Base-by-base conservation (phyloP, 2,797 vertebrate species). In the Pagetopsis macropterus region DNA sequence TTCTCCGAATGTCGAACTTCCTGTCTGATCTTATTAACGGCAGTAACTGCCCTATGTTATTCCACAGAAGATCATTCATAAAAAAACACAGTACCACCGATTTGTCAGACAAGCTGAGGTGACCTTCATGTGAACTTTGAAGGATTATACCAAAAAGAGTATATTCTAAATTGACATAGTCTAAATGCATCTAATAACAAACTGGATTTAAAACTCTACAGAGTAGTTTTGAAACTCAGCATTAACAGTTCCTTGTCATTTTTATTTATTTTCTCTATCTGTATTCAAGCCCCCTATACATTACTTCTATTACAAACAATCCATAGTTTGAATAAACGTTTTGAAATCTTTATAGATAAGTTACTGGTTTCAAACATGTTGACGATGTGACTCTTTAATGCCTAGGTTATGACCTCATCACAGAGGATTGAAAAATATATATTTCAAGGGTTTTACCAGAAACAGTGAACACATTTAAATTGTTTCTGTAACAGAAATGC, bases 1-100 rank as follows among this genome's bases (percentile, higher is more conserved):
- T 23, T 61, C 45, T 21, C 14, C 0, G 3, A 33, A 33, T 23
- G 33, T 72, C 3, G 33, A 50, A 79, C 82, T 62, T 86, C 67
- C 55, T 79, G 52, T 3, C 10, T 51, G 51, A 51, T 51, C 60
- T 51, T 60, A 61, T 68, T 68, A 58, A 48, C 7, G 2, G 48
- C 23, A 13, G 12, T 15, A 37, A 48, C 12, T 12, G 12, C 40
- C 27, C 4, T 3, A 19, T 13, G 76, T 65, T 65, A 46, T 72
- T 75, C 27, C 60, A 23, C 44, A 23, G 23, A 67, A 56, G 4
- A 15, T 41, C 4, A 72, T 64, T 66, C 27, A 44, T 65, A 56
- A n/a, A 43, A 54, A 13, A 2, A 17, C 13, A 23, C 21, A 1
- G 5, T 27, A 61, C 14, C 2, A 8, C 1, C 4, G 44, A 16